Percentiles rank a stretch among this genome's conserved stretches.
phyloP scores from a whole-genome alignment of 2,797 vertebrate genomes.

The Crypturellus tataupa region DNA sequence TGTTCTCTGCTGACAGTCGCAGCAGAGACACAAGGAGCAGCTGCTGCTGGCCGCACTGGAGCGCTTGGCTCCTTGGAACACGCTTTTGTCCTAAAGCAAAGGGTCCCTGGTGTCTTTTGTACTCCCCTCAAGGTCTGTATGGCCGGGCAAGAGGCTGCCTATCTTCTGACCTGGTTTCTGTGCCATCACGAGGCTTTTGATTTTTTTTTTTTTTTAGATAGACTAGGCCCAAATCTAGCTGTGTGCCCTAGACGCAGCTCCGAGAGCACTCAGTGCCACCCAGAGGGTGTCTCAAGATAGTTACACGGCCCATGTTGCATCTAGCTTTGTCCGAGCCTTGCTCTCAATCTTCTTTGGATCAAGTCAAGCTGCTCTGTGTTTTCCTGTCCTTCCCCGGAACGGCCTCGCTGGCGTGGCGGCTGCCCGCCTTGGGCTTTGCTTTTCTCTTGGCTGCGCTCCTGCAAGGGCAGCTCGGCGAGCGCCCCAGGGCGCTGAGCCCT shows the following conservation, averaged over 20 bases:
- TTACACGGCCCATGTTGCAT: rapidly evolving
- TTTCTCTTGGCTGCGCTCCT: neutral
- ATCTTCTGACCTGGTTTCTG: neutral
- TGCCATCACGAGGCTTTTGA: neutral
- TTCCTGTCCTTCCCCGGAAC: neutral
- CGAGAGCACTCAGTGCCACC: neutral
- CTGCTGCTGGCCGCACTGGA: neutral
- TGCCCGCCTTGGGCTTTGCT: neutral
- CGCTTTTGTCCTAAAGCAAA: neutral
- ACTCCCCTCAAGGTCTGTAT: neutral
- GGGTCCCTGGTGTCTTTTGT: neutral
- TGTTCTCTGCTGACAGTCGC: neutral
- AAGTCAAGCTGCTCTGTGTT: neutral
- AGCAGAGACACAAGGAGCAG: neutral
- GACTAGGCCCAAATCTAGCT: neutral
- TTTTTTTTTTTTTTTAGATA: neutral
- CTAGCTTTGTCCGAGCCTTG: neutral
- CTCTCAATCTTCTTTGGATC: neutral
- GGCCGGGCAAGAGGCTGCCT: neutral
- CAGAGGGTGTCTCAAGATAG: neutral
- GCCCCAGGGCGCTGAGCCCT: no score
- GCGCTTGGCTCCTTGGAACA: neutral
- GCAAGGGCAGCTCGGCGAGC: rapidly evolving
- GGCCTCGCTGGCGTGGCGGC: no score
- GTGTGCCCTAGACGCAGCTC: neutral